phyloP scores from a whole-genome alignment of 2,888 invertebrate species.

The Epirrita christyi region DNA sequence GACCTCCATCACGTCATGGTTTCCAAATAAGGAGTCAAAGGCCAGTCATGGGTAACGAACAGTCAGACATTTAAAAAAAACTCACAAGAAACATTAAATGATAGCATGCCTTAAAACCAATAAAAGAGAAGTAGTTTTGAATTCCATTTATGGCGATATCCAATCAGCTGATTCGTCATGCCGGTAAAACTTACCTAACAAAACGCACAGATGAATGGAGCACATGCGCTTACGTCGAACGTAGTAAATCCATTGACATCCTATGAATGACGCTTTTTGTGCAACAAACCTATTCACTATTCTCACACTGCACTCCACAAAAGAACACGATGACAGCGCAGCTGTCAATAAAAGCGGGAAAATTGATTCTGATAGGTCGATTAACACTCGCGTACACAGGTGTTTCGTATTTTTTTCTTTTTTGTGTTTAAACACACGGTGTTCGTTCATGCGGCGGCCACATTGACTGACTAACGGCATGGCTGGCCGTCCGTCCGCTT shows the following conservation, averaged over 20 bases:
- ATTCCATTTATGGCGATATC: slow-evolving; percentile 20
- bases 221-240: slow-evolving; percentile 60
- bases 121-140: slow-evolving; percentile 17
- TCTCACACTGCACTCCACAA: slow-evolving; percentile 39
- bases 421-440: slow-evolving; percentile 52
- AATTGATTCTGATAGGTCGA: slow-evolving; percentile 50
- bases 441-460: slow-evolving; percentile 62
- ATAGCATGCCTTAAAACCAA: slow-evolving; percentile 7
- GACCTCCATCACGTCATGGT: slow-evolving; percentile 25
- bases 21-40: slow-evolving; percentile 25
- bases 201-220: slow-evolving; percentile 61
- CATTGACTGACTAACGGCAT: slow-evolving; percentile 67
- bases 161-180: slow-evolving; percentile 55
- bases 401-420: slow-evolving; percentile 47
- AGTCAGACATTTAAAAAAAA: slow-evolving; percentile 9
- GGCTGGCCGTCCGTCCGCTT: slow-evolving; percentile 63
- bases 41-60: slow-evolving; percentile 17
- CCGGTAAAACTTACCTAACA: slow-evolving; percentile 65
- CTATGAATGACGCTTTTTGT: slow-evolving; percentile 59
- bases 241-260: slow-evolving; percentile 72
- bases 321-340: slow-evolving; percentile 27
- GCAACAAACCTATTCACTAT: slow-evolving; percentile 39
- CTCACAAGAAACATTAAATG: slow-evolving; percentile 2
- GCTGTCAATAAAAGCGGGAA: slow-evolving; percentile 28
- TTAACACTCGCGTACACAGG: slow-evolving; percentile 45